phyloP scores from a whole-genome alignment of 2,113 vertebrate genomes.

The Theristicus caerulescens region DNA sequence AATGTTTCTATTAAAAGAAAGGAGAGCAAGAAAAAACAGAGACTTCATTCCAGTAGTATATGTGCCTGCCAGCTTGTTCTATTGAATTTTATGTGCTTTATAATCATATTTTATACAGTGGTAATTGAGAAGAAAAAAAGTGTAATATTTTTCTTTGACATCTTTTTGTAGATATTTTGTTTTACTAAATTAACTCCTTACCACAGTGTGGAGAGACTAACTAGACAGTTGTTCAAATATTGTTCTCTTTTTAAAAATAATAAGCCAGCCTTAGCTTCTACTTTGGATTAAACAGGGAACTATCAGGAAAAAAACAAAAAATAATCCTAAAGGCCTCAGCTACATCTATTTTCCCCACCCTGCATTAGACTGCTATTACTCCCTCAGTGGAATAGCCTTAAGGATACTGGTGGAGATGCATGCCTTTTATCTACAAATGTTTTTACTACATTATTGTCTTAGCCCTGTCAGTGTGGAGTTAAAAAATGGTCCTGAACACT shows the following conservation, averaged over 20 bases:
- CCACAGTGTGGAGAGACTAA: background rate
- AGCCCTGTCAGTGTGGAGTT: background rate
- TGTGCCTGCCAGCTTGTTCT: constrained; percentile 2
- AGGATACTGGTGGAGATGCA: background rate
- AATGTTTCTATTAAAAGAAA: constrained; percentile 36
- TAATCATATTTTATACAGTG: constrained; percentile 36
- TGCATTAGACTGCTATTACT: background rate
- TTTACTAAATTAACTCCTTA: constrained; percentile 22
- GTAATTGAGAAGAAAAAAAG: constrained; percentile 42
- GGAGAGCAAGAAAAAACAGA: background rate
- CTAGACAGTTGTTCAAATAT: background rate
- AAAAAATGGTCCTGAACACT: background rate
- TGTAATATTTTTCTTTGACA: background rate
- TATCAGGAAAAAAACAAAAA: background rate
- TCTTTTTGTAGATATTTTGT: background rate
- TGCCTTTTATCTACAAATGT: background rate
- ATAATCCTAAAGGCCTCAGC: background rate
- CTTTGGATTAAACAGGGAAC: background rate
- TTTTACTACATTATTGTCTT: background rate
- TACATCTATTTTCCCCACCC: background rate
- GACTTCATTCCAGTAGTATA: background rate
- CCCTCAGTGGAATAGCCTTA: background rate
- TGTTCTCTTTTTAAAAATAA: background rate
- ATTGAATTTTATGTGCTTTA: constrained; percentile 30
- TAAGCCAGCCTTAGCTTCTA: background rate